phyloP scores from a whole-genome alignment of 2,113 vertebrate genomes.

The Cynocephalus volans region DNA sequence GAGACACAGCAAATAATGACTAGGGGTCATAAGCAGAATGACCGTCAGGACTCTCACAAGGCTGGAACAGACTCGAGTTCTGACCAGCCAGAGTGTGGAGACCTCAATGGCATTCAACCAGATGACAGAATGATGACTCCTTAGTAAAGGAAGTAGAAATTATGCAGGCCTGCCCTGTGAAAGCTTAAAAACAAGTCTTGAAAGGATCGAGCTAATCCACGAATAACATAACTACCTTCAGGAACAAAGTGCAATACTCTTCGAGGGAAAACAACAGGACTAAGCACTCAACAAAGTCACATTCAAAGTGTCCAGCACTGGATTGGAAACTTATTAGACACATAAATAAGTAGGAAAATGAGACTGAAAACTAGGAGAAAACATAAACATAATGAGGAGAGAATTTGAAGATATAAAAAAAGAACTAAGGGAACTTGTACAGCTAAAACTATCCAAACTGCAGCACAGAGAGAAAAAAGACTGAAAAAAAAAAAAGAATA shows the following conservation, averaged over 20 bases:
- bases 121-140: neutral
- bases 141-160: neutral
- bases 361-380: constrained; percentile 4
- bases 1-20: neutral
- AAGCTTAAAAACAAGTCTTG: constrained; percentile 12
- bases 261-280: too few relatives aligned
- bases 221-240: neutral
- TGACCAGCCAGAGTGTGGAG: neutral
- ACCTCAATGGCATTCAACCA: neutral
- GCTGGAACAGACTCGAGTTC: neutral
- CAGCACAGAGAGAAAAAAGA: constrained; percentile 7
- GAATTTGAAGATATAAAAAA: neutral
- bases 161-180: neutral
- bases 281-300: neutral
- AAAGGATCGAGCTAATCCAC: neutral
- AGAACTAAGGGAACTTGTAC: neutral
- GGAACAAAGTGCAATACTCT: neutral
- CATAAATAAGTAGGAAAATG: neutral
- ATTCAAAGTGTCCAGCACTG: neutral
- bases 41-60: neutral
- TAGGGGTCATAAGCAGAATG: neutral
- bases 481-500: neutral
- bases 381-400: neutral
- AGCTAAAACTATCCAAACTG: neutral
- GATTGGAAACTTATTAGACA: neutral